Evolutionary conservation across 2,888 invertebrate genomes (phyloP), one percentile per base, ranked within the genome.

Genomic region (Drosophila kanekoi): DNA sequence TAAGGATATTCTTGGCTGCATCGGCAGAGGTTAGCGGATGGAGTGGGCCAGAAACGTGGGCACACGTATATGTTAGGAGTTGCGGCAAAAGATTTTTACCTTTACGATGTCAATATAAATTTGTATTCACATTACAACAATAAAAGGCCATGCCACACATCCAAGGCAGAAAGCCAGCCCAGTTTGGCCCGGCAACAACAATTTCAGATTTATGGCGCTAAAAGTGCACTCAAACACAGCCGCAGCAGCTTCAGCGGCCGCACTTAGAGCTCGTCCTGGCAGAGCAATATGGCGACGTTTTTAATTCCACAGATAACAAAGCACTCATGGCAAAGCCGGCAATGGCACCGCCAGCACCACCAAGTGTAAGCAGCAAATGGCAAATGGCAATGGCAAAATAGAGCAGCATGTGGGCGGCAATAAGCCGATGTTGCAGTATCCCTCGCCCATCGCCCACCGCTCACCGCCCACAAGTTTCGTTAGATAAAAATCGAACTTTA

Each of bases 31-130:
- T 10, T 9, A 41, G 37, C 6, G 3, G 32, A 11, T 38, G 32
- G 44, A n/a, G 32, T 41, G 47, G 20, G 56, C 47, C n/a, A 32
- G 35, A 20, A 23, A 48, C 38, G 59, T 49, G 57, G 44, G 56
- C 48, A 45, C 73, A 74, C 79, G 77, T 79, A 72, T 77, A 61
- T 60, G 71, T 77, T 77, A 79, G 84, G 72, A 72, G 72, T 72
- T 79, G 79, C 51, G 70, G 66, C 72, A 61, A 83, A 79, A 86
- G 81, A 81, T 83, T 82, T 77, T 77, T 79, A 90, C 87, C 89
- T 89, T 88, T 89, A 88, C 90, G 87, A 89, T 86, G 83, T 77
- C 87, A 86, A 90, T 88, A 89, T 88, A 88, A 87, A 89, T 89
- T 89, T 87, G 90, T 89, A 87, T 87, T 84, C 89, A 71, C 89